These are phyloP conservation scores for Sminthopsis crassicaudata DNA, from an alignment of 2,113 vertebrate species.

Conservation along the genomic window DNA sequence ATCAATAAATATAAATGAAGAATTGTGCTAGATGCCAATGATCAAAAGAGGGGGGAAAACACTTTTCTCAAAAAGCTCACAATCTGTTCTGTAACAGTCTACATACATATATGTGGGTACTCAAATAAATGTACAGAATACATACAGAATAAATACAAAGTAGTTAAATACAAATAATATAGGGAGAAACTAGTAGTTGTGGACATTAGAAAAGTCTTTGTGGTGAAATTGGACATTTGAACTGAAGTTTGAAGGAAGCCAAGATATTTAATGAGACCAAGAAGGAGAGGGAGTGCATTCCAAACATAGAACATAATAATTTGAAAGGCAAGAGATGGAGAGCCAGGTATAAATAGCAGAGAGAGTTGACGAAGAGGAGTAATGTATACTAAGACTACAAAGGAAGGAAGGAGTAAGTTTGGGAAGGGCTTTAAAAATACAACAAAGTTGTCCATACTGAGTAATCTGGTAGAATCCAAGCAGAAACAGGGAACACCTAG, in stretches of 20 bases:
- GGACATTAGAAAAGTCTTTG: neutral
- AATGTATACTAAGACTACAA: neutral
- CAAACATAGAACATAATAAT: neutral
- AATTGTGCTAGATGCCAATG: neutral
- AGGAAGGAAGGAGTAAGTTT: neutral
- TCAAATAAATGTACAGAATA: neutral
- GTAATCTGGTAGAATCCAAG: neutral
- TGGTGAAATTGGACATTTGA: neutral
- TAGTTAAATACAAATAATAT: neutral
- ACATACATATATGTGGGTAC: neutral
- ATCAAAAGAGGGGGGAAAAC: neutral
- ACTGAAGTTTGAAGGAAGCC: neutral
- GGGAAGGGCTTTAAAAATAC: neutral
- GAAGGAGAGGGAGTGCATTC: neutral
- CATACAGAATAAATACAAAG: neutral
- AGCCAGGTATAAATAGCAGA: neutral
- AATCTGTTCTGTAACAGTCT: neutral
- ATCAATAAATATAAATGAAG: neutral
- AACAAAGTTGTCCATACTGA: neutral
- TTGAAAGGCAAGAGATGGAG: neutral
- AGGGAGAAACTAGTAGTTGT: neutral
- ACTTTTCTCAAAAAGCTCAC: neutral
- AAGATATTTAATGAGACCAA: neutral
- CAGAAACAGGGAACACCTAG: neutral
- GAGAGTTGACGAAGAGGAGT: neutral